Conservation (phyloP, 2,797 vertebrate species). For the Dicrostonyx torquatus region DNA sequence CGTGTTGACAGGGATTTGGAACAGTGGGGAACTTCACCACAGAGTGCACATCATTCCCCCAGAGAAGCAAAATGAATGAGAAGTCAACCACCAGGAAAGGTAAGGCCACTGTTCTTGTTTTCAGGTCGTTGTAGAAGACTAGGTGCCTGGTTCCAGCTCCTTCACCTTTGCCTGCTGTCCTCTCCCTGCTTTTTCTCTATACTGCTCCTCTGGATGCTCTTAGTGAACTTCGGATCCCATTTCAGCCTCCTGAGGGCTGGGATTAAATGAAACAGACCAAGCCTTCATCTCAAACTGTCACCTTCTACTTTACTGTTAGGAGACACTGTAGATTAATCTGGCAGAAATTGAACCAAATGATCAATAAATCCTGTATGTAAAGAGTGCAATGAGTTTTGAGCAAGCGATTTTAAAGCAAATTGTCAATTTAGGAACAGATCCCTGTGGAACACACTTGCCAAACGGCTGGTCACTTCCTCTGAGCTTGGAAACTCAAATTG, state of each 20-base stretch:
- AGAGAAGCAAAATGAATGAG: slow-evolving; percentile 69
- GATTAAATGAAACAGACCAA: neutral
- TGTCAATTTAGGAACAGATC: neutral
- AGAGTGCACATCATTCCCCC: neutral
- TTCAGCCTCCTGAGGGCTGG: neutral
- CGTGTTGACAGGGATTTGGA: neutral
- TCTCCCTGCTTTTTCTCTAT: too few relatives aligned
- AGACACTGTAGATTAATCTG: neutral
- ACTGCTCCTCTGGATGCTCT: neutral
- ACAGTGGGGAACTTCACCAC: slow-evolving; percentile 5
- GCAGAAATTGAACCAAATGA: slow-evolving; percentile 5
- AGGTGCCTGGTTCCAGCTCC: neutral
- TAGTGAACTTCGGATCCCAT: neutral
- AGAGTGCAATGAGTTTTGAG: neutral
- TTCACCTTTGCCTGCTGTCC: neutral
- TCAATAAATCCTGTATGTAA: neutral
- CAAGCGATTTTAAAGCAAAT: slow-evolving; percentile 3
- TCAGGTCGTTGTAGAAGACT: neutral
- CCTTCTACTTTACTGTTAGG: neutral
- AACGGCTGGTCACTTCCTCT: neutral
- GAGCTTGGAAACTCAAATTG: neutral
- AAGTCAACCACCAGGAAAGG: slow-evolving; percentile 65
- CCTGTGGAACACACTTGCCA: neutral
- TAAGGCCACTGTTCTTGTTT: neutral
- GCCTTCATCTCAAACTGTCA: neutral